Percentiles rank a stretch among this genome's conserved stretches.
phyloP scores from a whole-genome alignment of 2,113 vertebrate species.

The Athene noctua region DNA sequence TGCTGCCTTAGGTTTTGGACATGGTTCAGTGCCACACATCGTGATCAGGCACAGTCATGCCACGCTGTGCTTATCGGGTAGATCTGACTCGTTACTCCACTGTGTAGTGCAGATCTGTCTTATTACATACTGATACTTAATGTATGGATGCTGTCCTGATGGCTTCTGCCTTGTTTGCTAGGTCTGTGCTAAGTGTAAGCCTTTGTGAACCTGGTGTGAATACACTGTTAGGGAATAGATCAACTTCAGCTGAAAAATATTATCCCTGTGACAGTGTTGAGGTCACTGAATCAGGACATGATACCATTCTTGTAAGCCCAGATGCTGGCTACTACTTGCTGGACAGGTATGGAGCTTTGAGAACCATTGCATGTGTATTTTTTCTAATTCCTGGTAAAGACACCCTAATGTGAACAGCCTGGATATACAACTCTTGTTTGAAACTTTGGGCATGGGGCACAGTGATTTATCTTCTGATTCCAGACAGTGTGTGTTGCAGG shows the following conservation, averaged over 20 bases:
- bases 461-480: not conserved
- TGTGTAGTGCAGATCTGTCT: not conserved
- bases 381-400: not conserved
- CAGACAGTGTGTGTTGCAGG: not conserved
- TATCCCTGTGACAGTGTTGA: not conserved
- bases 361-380: accelerated
- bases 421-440: not conserved
- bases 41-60: accelerated
- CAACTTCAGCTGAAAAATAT: not conserved
- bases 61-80: accelerated
- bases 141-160: not conserved
- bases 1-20: not conserved
- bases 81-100: too few relatives aligned
- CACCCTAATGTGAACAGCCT: not conserved
- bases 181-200: not conserved
- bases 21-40: not conserved
- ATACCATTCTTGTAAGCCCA: not conserved
- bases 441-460: accelerated
- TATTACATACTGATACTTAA: not conserved
- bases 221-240: not conserved
- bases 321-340: not conserved
- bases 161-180: not conserved
- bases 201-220: not conserved
- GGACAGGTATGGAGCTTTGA: not conserved
- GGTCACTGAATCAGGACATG: not conserved